Conservation (phyloP, 2,888 invertebrate genomes). For the Mimachlamys varia region DNA sequence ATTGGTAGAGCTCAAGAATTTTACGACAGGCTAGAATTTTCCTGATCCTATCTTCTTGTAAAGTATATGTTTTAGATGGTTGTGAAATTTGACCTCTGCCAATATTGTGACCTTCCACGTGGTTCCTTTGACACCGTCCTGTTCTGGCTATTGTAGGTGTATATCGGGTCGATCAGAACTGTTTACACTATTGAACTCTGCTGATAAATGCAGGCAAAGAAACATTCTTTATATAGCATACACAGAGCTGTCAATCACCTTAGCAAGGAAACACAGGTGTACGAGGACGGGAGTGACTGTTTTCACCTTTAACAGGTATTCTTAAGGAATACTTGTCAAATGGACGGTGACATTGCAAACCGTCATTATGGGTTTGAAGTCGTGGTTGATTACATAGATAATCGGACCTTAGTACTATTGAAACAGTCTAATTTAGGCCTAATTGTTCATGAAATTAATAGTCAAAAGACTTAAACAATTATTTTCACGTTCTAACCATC, state of each 20-base stretch:
- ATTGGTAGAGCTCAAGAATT: background rate
- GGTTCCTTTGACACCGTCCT: background rate
- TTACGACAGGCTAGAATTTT: constrained; percentile 1
- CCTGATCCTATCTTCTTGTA: constrained; percentile 13
- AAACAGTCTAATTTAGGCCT: constrained; percentile 29
- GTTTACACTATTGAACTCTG: constrained; percentile 32
- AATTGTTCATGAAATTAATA: constrained; percentile 36
- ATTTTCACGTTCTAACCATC: background rate
- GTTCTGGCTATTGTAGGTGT: background rate
- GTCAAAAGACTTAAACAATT: constrained; percentile 34
- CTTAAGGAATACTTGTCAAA: constrained; percentile 14
- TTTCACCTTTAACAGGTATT: constrained; percentile 9
- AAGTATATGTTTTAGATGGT: constrained; percentile 28
- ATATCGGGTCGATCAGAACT: constrained; percentile 2
- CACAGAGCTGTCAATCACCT: constrained; percentile 9
- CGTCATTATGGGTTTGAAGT: constrained; percentile 14
- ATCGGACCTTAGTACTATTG: background rate
- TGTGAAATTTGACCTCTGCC: constrained; percentile 34
- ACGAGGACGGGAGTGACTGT: background rate
- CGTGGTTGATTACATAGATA: constrained; percentile 33
- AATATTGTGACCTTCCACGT: background rate
- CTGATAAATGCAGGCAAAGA: constrained; percentile 19
- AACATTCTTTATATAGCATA: constrained; percentile 11
- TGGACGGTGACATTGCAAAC: constrained; percentile 28
- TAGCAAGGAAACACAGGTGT: background rate